Evolutionary conservation across 1,140 invertebrate genomes (phyloP), one percentile per base, ranked within the genome.

Genomic region (Nylanderia fulva): DNA sequence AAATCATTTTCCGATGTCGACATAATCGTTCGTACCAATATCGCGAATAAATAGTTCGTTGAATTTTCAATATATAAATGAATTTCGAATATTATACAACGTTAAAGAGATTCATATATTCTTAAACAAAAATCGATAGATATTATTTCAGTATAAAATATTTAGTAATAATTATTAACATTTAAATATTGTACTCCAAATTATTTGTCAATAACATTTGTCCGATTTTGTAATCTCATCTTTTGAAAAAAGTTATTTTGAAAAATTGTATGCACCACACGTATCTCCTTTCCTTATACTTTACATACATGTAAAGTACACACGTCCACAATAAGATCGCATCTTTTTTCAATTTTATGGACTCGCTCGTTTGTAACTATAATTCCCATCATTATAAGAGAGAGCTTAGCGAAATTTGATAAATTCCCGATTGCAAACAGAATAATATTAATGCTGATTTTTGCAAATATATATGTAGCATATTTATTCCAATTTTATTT

Each of bases 221-320:
- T 8, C 0, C 13, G 2, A 21, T 52, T 29, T 11, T 54, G 4
- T 0, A 33, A 52, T 15, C 15, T 54, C 13, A 8, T 54, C 21
- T 18, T 36, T 52, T 0, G 33, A 33, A 0, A 71, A 21, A 2
- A 54, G 33, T 15, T 11, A 33, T 69, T 69, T 69, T n/a, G 24
- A 13, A 45, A 54, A 52, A 71, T 87, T 90, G 76, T 33, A 42
- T 69, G 36, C 61, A 36, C 61, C 24, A 56, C 13, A 58, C 21
- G 18, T 48, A 45, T 39, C 63, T 84, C 24, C 60, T 79, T 56
- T 36, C n/a, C 42, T 74, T 60, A 42, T 60, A 58, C n/a, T 48
- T 83, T 64, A 66, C 63, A 63, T 42, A n/a, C n/a, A n/a, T n/a
- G n/a, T 74, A 88, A 88, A 60, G 75, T 63, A n/a, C n/a, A n/a